A percentile compares a stretch with the other conserved stretches of the same genome.
Evolutionary conservation across 2,113 vertebrate species (phyloP).

Genomic region (Noturus placidus): DNA sequence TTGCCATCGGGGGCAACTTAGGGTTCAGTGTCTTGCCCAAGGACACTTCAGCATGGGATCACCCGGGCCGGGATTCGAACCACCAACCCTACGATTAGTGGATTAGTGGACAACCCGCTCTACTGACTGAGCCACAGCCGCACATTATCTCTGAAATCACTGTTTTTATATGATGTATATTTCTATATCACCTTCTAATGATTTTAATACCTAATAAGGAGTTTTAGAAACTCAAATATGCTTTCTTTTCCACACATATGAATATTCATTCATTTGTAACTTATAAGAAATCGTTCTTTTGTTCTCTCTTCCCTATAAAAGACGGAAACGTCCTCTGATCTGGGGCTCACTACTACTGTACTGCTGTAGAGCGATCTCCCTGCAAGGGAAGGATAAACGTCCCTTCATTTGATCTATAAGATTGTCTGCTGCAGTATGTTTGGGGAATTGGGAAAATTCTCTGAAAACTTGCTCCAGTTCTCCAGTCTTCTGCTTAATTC

Average conservation of each 20-base stretch:
- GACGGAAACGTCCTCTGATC: not conserved
- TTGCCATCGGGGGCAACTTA: no score
- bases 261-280: not conserved
- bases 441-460: not conserved
- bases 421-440: not conserved
- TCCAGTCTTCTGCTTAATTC: not conserved
- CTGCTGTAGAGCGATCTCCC: not conserved
- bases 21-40: no score
- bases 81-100: no score
- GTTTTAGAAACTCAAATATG: not conserved
- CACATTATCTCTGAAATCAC: not conserved
- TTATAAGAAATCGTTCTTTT: not conserved
- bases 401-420: not conserved
- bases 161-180: not conserved
- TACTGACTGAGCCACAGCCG: no score
- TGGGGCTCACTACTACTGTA: not conserved
- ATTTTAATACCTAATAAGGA: not conserved
- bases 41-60: no score
- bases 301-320: not conserved
- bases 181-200: not conserved
- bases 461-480: not conserved
- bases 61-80: no score
- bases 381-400: not conserved
- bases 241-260: not conserved
- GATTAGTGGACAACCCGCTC: no score